A percentile compares a stretch with the other conserved stretches of the same genome.
phyloP scores from a whole-genome alignment of 1,140 invertebrate genomes.

The Papilio glaucus region DNA sequence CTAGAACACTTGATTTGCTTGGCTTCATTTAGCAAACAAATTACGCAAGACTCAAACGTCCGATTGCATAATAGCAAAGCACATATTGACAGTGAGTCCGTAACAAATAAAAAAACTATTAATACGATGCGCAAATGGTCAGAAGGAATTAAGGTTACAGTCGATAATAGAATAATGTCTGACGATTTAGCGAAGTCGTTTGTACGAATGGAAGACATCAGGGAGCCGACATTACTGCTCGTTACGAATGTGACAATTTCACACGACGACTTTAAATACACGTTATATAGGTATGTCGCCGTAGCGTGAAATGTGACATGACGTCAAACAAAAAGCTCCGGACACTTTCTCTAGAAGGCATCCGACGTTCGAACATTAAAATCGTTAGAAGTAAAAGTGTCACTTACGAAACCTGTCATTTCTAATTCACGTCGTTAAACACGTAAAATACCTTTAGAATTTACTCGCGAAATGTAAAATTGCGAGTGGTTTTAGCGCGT shows the following conservation, averaged over 20 bases:
- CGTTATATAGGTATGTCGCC: slow-evolving; percentile 45
- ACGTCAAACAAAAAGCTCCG: slow-evolving; percentile 53
- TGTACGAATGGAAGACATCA: slow-evolving; percentile 28
- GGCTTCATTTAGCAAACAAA: slow-evolving; percentile 9
- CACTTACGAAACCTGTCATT: slow-evolving; percentile 61
- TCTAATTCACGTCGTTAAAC: slow-evolving; percentile 37
- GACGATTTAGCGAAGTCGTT: slow-evolving; percentile 31
- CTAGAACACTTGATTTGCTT: background rate
- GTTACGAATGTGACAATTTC: slow-evolving; percentile 39
- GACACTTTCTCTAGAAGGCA: slow-evolving; percentile 64
- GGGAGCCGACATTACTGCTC: slow-evolving; percentile 19
- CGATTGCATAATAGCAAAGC: slow-evolving; percentile 23
- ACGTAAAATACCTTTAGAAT: slow-evolving; percentile 9
- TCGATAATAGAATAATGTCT: slow-evolving; percentile 32
- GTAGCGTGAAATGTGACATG: slow-evolving; percentile 47
- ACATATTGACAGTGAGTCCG: slow-evolving; percentile 15
- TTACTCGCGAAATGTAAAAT: slow-evolving; percentile 8
- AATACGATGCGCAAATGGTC: slow-evolving; percentile 28
- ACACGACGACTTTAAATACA: slow-evolving; percentile 41
- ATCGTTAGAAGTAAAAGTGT: slow-evolving; percentile 73
- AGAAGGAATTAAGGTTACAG: slow-evolving; percentile 37
- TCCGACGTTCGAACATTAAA: slow-evolving; percentile 50
- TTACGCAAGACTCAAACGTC: slow-evolving; percentile 15
- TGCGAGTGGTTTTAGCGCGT: background rate
- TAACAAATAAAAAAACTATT: slow-evolving; percentile 26